A percentile compares a stretch with the other conserved stretches of the same genome.
Conservation (phyloP, 2,797 vertebrate species). For the Leucoraja ocellata region DNA sequence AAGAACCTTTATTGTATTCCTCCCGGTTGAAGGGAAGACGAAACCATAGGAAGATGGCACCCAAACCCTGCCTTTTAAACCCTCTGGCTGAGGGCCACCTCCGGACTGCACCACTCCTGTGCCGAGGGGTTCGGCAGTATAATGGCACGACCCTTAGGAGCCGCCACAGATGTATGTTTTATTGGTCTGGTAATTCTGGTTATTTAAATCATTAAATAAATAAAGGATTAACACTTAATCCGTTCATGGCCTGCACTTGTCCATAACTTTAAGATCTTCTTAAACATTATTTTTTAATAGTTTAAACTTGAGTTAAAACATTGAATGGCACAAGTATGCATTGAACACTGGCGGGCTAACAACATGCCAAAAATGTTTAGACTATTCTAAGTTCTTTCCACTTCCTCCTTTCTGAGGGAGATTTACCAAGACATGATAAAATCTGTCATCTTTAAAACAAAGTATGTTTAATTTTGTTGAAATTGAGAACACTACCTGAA, state of each 20-base stretch:
- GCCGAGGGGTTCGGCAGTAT: no score
- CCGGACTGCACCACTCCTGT: no score
- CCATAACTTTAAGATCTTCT: neutral
- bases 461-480: neutral
- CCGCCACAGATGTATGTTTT: neutral
- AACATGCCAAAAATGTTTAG: neutral
- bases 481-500: neutral
- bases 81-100: no score
- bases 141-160: no score
- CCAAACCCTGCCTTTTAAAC: no score
- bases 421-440: neutral
- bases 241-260: neutral
- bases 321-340: neutral
- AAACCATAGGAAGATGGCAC: no score
- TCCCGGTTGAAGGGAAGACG: no score
- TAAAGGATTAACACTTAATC: neutral
- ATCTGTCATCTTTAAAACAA: neutral
- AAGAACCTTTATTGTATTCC: no score
- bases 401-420: conserved; percentile 1
- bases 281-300: neutral
- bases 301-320: neutral
- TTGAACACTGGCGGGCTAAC: neutral
- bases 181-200: neutral
- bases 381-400: neutral
- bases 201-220: no score